Percentiles rank a stretch among this genome's conserved stretches.
These are phyloP conservation scores for Tokudaia muenninki DNA, from an alignment of 2,797 vertebrate species.

Conservation along the genomic window DNA sequence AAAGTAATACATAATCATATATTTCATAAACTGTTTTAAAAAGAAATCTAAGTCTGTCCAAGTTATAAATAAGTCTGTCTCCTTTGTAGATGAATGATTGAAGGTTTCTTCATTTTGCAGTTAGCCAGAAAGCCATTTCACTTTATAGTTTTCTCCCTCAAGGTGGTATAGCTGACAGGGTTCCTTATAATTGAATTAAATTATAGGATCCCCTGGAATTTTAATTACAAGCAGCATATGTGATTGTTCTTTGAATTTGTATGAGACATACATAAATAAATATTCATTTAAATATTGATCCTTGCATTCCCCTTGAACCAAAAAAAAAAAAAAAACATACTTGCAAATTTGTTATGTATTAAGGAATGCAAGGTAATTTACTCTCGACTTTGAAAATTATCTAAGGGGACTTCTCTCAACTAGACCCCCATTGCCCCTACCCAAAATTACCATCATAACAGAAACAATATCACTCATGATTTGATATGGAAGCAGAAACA, in stretches of 20 bases:
- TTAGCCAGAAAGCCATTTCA: conserved; percentile 52
- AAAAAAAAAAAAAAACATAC: conserved; percentile 1
- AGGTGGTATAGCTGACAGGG: conserved; percentile 64
- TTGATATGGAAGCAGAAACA: not conserved
- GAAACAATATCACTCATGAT: not conserved
- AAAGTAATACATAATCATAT: not conserved
- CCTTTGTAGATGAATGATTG: conserved; percentile 54
- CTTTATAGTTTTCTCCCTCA: conserved; percentile 75
- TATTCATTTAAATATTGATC: conserved; percentile 27
- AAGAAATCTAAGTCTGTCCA: not conserved
- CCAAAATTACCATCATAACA: not conserved
- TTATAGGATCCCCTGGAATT: conserved; percentile 65
- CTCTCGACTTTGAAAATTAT: not conserved
- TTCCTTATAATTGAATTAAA: conserved; percentile 79
- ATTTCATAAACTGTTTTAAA: conserved; percentile 2
- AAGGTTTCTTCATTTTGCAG: conserved; percentile 32
- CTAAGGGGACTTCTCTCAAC: not conserved
- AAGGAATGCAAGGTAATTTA: not conserved
- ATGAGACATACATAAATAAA: conserved; percentile 54
- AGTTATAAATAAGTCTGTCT: conserved; percentile 32
- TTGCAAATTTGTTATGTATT: not conserved
- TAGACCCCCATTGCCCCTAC: not conserved
- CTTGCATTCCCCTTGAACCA: not conserved
- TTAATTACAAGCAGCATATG: conserved; percentile 73
- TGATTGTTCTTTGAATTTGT: conserved; percentile 66